A percentile compares a stretch with the other conserved stretches of the same genome.
Conservation (phyloP, 1,140 invertebrate genomes). For the Octopus bimaculoides region DNA sequence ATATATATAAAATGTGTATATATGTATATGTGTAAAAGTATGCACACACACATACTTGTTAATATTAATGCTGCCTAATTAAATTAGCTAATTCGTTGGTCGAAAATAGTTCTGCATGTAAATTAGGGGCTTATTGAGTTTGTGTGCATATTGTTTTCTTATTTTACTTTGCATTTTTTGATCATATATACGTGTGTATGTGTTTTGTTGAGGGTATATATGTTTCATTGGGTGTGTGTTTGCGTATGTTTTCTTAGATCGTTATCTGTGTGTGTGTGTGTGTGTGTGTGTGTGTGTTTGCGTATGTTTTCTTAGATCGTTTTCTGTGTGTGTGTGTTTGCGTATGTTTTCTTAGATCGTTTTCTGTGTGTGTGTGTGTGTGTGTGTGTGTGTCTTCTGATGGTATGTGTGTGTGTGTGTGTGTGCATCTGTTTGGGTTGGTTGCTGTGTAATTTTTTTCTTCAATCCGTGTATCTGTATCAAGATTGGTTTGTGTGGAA, state of each 20-base stretch:
- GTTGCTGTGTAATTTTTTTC: too few species aligned
- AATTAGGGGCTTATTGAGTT: not conserved
- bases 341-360: not conserved
- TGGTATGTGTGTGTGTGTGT: too few species aligned
- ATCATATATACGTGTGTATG: not conserved
- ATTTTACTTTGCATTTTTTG: not conserved
- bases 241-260: not conserved
- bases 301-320: not conserved
- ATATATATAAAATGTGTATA: not conserved
- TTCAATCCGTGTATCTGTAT: too few species aligned
- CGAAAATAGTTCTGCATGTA: not conserved
- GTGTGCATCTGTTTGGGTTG: too few species aligned
- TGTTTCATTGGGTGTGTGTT: not conserved
- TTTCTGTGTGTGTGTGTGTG: not conserved
- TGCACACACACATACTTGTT: not conserved
- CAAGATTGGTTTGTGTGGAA: not conserved
- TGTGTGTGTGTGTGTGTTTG: not conserved
- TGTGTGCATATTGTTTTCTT: not conserved
- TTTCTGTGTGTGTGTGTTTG: not conserved
- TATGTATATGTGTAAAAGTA: not conserved
- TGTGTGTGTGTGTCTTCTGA: too few species aligned
- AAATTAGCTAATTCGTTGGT: not conserved
- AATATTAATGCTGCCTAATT: not conserved
- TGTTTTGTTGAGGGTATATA: not conserved
- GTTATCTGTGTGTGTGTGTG: not conserved